Evolutionary conservation across 2,888 invertebrate genomes (phyloP).

Genomic region (Tipula helvola): DNA sequence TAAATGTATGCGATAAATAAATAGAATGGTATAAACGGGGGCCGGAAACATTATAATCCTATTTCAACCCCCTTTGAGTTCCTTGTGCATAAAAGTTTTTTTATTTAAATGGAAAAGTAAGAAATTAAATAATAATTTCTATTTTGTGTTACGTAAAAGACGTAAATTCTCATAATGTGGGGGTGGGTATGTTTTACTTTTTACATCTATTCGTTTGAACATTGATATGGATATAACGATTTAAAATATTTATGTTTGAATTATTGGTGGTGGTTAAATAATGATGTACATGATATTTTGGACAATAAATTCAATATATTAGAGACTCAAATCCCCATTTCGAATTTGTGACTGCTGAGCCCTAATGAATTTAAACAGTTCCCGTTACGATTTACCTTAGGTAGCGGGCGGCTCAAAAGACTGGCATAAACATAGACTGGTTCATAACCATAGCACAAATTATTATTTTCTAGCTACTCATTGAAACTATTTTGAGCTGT

Average conservation of each 20-base stretch:
- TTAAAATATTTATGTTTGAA: background rate
- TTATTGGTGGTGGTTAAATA: background rate
- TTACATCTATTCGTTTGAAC: background rate
- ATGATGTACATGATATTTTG: background rate
- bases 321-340: background rate
- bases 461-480: too few relatives aligned
- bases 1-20: background rate
- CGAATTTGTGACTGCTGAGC: too few relatives aligned
- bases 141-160: background rate
- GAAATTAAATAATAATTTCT: slow-evolving; percentile 4
- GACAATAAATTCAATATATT: background rate
- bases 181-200: background rate
- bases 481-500: too few relatives aligned
- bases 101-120: background rate
- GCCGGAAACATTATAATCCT: background rate
- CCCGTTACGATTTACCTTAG: too few relatives aligned
- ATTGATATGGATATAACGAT: background rate
- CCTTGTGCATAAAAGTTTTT: background rate
- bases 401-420: too few relatives aligned
- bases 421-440: too few relatives aligned
- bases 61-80: background rate
- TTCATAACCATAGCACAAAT: too few relatives aligned
- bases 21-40: background rate
- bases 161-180: background rate
- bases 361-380: too few relatives aligned